These are phyloP conservation scores for Noctua janthe DNA, from an alignment of 2,888 invertebrate genomes.

Conservation along the genomic window DNA sequence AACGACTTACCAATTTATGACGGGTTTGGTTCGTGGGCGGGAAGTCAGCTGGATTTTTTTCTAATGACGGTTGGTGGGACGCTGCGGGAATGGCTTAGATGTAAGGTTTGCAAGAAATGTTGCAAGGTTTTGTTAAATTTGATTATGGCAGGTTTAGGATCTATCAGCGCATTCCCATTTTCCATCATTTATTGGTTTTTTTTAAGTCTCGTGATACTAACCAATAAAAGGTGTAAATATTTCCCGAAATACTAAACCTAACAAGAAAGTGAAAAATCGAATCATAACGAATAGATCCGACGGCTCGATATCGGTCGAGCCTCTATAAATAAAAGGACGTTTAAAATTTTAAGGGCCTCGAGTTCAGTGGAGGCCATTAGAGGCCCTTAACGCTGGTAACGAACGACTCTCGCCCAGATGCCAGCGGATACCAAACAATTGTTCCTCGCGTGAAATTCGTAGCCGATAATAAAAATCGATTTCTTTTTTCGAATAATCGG, in stretches of 20 bases:
- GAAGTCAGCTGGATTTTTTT: constrained; percentile 8
- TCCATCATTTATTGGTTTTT: background rate
- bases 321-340: constrained; percentile 87
- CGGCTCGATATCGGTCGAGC: constrained; percentile 81
- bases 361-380: constrained; percentile 84
- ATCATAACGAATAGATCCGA: constrained; percentile 84
- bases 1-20: constrained; percentile 74
- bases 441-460: constrained; percentile 84
- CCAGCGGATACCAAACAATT: constrained; percentile 84
- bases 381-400: constrained; percentile 86
- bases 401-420: constrained; percentile 82
- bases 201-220: background rate
- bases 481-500: constrained; percentile 67
- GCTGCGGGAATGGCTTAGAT: background rate
- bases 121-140: background rate
- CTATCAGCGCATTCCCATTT: background rate
- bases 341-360: constrained; percentile 89
- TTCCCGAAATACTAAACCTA: constrained; percentile 46
- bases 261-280: constrained; percentile 70
- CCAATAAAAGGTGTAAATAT: constrained; percentile 43
- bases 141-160: background rate
- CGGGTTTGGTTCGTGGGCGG: constrained; percentile 49
- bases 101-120: background rate
- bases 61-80: background rate
- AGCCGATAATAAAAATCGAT: constrained; percentile 75